phyloP scores from a whole-genome alignment of 2,888 invertebrate genomes.

The Xanthorhoe designata region DNA sequence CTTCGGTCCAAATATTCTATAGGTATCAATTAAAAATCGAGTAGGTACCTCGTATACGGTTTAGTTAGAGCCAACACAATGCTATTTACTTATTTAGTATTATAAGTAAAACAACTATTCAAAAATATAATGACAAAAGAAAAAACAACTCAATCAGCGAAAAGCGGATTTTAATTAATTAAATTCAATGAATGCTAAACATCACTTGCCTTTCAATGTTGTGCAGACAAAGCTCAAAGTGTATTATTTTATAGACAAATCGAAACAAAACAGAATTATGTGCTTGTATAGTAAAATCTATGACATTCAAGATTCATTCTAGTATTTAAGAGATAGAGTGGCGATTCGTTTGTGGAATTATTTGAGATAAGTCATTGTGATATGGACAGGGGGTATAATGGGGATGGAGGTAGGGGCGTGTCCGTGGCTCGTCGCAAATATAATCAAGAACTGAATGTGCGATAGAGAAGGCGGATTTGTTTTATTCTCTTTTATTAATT shows the following conservation, averaged over 20 bases:
- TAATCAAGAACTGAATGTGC: slow-evolving; percentile 73
- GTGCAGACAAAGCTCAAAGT: slow-evolving; percentile 82
- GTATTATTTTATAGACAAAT: slow-evolving; percentile 84
- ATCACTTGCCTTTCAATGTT: slow-evolving; percentile 79
- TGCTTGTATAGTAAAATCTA: slow-evolving; percentile 58
- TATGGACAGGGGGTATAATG: slow-evolving; percentile 68
- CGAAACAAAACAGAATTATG: slow-evolving; percentile 65
- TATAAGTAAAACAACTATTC: not conserved
- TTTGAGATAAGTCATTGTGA: slow-evolving; percentile 56
- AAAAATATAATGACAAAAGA: slow-evolving; percentile 19
- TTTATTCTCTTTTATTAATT: not conserved
- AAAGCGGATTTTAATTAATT: slow-evolving; percentile 78
- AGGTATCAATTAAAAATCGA: too few species aligned
- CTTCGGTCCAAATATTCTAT: too few species aligned
- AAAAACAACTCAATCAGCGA: slow-evolving; percentile 59
- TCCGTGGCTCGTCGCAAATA: slow-evolving; percentile 81
- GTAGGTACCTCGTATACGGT: too few species aligned
- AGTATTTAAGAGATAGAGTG: slow-evolving; percentile 35
- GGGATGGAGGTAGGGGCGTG: slow-evolving; percentile 83
- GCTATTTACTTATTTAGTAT: too few species aligned
- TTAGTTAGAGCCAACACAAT: too few species aligned
- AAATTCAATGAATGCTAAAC: slow-evolving; percentile 79
- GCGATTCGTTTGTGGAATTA: slow-evolving; percentile 43
- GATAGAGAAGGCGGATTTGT: slow-evolving; percentile 48
- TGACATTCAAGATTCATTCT: slow-evolving; percentile 36